A percentile compares a stretch with the other conserved stretches of the same genome.
Conservation (phyloP, 1,140 invertebrate species). For the Drosophila ananassae region DNA sequence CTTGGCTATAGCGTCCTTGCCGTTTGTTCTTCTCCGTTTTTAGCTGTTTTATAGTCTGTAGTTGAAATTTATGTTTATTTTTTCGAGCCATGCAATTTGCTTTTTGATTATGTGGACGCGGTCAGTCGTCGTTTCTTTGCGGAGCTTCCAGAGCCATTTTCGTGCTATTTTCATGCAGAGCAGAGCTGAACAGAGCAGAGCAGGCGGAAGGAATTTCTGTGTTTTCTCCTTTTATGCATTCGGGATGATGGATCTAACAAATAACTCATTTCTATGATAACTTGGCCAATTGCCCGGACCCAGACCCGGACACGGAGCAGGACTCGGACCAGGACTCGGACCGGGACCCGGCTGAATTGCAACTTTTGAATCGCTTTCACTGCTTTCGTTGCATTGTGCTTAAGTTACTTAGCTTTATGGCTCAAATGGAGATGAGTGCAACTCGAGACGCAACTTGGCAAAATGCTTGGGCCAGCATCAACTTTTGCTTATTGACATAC, state of each 20-base stretch:
- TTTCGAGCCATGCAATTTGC: conserved; percentile 52
- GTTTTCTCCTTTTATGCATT: conserved; percentile 51
- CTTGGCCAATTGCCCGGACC: conserved; percentile 51
- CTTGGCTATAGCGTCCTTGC: conserved; percentile 3
- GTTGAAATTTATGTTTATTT: conserved; percentile 59
- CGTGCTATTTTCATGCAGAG: conserved; percentile 8
- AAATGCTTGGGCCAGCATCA: conserved; percentile 32
- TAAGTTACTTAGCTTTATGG: conserved; percentile 59
- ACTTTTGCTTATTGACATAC: conserved; percentile 50
- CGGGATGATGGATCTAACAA: conserved; percentile 53
- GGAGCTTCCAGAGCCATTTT: background rate
- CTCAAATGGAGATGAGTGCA: conserved; percentile 42
- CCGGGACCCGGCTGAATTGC: background rate
- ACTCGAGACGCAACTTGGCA: conserved; percentile 23
- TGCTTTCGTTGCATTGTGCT: conserved; percentile 40
- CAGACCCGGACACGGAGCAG: background rate
- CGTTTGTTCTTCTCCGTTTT: conserved; percentile 26
- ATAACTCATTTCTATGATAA: conserved; percentile 71
- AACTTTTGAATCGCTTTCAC: conserved; percentile 43
- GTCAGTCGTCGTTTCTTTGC: conserved; percentile 26
- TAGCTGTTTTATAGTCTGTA: conserved; percentile 39
- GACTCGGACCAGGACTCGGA: background rate
- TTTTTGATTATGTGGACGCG: conserved; percentile 53
- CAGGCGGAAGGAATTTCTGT: conserved; percentile 17
- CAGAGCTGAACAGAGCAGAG: background rate